These are phyloP conservation scores for Myotis myotis DNA, from an alignment of 2,797 vertebrate species.

Conservation along the genomic window DNA sequence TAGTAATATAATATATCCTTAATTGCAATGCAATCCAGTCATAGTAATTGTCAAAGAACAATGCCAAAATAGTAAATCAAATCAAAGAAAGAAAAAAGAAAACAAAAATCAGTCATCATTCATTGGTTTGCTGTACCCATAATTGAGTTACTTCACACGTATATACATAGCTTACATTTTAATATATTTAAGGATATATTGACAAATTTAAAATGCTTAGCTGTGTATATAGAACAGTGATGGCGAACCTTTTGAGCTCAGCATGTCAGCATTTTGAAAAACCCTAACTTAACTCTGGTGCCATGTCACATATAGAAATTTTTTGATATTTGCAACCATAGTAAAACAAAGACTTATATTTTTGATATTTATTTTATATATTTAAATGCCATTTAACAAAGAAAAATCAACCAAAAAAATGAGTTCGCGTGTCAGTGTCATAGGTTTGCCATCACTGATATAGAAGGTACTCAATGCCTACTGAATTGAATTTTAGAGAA, in stretches of 20 bases:
- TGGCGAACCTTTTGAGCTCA: too few species aligned
- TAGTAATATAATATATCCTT: not conserved
- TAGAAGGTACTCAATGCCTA: not conserved
- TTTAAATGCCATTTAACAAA: too few species aligned
- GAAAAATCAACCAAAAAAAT: too few species aligned
- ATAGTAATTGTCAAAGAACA: not conserved
- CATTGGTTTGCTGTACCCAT: not conserved
- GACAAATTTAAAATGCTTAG: conserved; percentile 31
- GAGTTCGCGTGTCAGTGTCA: too few species aligned
- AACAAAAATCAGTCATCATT: not conserved
- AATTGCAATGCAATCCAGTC: not conserved
- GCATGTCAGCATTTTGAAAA: too few species aligned
- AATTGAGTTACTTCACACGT: not conserved
- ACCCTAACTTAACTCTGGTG: too few species aligned
- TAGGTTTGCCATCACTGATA: not conserved
- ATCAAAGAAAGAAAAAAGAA: conserved; percentile 15
- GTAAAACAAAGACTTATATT: too few species aligned
- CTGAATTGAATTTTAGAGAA: not conserved
- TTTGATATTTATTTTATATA: too few species aligned
- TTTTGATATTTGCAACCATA: too few species aligned
- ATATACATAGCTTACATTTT: not conserved
- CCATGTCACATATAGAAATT: too few species aligned
- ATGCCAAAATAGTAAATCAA: not conserved
- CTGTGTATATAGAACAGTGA: not conserved
- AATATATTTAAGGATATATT: not conserved